These are phyloP conservation scores for Lepidurus packardi DNA, from an alignment of 1,140 invertebrate genomes.

Conservation along the genomic window DNA sequence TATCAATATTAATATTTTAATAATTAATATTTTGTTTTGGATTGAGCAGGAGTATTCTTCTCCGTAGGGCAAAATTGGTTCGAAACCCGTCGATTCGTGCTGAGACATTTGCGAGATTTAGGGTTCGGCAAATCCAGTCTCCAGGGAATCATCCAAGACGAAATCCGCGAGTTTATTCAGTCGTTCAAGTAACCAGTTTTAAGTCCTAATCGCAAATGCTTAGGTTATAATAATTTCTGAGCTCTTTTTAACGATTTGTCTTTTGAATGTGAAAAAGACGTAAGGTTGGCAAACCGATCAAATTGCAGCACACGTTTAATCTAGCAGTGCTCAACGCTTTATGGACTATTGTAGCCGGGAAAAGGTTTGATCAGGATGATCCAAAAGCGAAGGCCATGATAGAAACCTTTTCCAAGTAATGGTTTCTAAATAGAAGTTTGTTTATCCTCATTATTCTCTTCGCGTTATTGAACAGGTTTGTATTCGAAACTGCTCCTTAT, in stretches of 20 bases:
- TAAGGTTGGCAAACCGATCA: background rate
- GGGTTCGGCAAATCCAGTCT: constrained; percentile 36
- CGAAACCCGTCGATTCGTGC: constrained; percentile 34
- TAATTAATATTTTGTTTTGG: background rate
- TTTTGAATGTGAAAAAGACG: background rate
- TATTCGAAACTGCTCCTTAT: too few species aligned
- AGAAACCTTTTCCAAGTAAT: background rate
- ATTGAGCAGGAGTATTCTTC: constrained; percentile 33
- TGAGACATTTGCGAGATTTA: constrained; percentile 35
- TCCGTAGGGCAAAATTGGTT: constrained; percentile 33
- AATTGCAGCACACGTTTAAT: constrained; percentile 23
- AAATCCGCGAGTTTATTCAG: constrained; percentile 33
- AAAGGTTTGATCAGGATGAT: constrained; percentile 25
- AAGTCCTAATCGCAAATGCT: background rate
- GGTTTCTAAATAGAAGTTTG: too few species aligned
- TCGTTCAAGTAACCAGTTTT: constrained; percentile 26
- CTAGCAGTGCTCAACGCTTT: too few species aligned
- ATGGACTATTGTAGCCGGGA: background rate
- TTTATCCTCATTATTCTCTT: too few species aligned
- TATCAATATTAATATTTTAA: too few species aligned
- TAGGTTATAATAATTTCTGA: too few species aligned
- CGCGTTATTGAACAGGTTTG: too few species aligned
- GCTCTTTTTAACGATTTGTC: too few species aligned
- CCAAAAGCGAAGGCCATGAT: background rate
- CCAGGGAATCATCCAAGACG: constrained; percentile 31